Conservation (phyloP, 2,888 invertebrate species). For the Cynaeus angustus region DNA sequence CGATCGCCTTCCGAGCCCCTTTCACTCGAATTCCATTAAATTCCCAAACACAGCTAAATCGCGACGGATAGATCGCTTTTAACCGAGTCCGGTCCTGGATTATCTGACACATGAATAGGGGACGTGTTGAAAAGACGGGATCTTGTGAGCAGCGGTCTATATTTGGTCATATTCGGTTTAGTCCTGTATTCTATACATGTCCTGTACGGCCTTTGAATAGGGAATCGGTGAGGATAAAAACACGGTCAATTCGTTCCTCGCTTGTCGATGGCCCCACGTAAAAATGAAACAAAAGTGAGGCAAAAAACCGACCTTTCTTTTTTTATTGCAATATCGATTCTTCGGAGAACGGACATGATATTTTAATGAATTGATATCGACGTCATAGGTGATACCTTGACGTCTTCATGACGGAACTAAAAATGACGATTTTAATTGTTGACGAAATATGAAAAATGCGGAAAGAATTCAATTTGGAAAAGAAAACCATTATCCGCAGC, state of each 20-base stretch:
- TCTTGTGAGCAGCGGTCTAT: constrained; percentile 59
- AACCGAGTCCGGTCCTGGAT: constrained; percentile 49
- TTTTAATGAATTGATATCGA: constrained; percentile 37
- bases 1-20: constrained; percentile 31
- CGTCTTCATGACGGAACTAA: constrained; percentile 21
- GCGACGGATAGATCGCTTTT: constrained; percentile 45
- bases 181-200: constrained; percentile 63
- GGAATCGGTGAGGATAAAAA: constrained; percentile 62
- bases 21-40: constrained; percentile 53
- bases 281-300: constrained; percentile 52
- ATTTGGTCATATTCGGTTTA: constrained; percentile 63
- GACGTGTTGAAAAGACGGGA: constrained; percentile 61
- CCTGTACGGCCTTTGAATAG: constrained; percentile 64
- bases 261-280: constrained; percentile 53
- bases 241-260: constrained; percentile 62
- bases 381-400: constrained; percentile 2
- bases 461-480: constrained; percentile 48
- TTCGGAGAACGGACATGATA: constrained; percentile 3
- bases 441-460: constrained; percentile 50
- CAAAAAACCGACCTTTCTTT: constrained; percentile 23
- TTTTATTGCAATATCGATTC: constrained; percentile 20
- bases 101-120: constrained; percentile 59
- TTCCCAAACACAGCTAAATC: constrained; percentile 52
- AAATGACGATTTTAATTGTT: constrained; percentile 44
- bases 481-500: constrained; percentile 38